Conservation (phyloP, 1,140 invertebrate species). For the Ceratitis capitata region DNA sequence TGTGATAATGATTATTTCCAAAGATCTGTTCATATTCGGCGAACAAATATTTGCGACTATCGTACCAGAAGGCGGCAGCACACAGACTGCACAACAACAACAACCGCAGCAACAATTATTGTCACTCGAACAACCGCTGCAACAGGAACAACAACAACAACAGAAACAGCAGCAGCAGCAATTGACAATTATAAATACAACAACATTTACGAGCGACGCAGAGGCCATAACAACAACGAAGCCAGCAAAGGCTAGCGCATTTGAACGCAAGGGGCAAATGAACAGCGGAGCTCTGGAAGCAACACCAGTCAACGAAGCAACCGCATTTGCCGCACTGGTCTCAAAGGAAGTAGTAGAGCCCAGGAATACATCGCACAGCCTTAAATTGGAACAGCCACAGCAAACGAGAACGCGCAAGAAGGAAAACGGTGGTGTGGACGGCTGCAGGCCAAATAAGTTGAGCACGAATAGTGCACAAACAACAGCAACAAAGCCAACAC, state of each 20-base stretch:
- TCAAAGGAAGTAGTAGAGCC: constrained; percentile 58
- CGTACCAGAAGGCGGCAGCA: constrained; percentile 61
- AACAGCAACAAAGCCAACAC: not conserved
- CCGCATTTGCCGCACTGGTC: constrained; percentile 40
- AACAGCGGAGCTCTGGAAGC: not conserved
- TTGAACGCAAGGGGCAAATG: constrained; percentile 44
- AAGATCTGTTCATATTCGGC: constrained; percentile 65
- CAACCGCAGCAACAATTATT: constrained; percentile 43
- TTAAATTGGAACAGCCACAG: constrained; percentile 1
- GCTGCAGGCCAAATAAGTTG: not conserved
- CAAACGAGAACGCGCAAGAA: constrained; percentile 6
- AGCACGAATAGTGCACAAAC: not conserved
- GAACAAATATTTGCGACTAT: constrained; percentile 65
- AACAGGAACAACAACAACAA: constrained; percentile 30
- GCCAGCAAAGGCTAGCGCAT: not conserved
- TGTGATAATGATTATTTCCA: constrained; percentile 65
- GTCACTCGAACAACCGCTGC: constrained; percentile 28
- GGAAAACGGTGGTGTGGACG: not conserved
- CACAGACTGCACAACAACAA: constrained; percentile 49
- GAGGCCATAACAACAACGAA: constrained; percentile 50
- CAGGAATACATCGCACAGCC: not conserved
- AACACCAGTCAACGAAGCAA: constrained; percentile 21
- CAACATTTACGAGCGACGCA: constrained; percentile 42
- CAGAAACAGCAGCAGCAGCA: constrained; percentile 42
- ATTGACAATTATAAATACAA: constrained; percentile 48